Evolutionary conservation across 1,140 invertebrate species (phyloP).

Genomic region (Eulimnadia texana): DNA sequence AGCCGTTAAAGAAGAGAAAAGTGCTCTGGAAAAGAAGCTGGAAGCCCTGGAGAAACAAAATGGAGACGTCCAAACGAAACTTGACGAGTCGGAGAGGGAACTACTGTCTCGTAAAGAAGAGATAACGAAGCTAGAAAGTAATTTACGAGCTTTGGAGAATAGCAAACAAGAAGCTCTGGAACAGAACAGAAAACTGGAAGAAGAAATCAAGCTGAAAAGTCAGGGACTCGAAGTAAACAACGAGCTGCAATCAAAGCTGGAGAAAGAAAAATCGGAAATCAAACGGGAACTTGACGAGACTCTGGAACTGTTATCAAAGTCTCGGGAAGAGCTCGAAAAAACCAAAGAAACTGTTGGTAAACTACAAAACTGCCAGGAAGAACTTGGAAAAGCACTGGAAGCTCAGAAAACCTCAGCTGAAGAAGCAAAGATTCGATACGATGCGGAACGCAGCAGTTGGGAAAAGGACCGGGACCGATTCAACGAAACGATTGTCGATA

Average conservation of each 20-base stretch:
- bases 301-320: not conserved
- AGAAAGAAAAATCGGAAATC: not conserved
- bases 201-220: not conserved
- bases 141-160: no score
- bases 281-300: not conserved
- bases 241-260: not conserved
- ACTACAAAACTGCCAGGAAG: no score
- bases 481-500: conserved; percentile 1
- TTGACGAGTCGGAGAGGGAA: conserved; percentile 25
- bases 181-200: conserved; percentile 15
- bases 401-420: not conserved
- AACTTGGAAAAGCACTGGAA: not conserved
- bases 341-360: not conserved
- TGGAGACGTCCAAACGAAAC: conserved; percentile 24
- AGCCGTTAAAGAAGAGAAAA: conserved; percentile 17
- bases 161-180: no score
- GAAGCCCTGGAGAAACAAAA: conserved; percentile 22
- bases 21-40: conserved; percentile 20
- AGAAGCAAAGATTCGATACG: not conserved
- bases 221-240: not conserved
- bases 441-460: not conserved
- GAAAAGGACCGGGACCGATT: not conserved
- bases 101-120: not conserved
- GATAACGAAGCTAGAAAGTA: conserved; percentile 14
- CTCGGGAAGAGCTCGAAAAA: not conserved